Conservation (phyloP, 2,888 invertebrate species). For the Schrankia costaestrigalis region DNA sequence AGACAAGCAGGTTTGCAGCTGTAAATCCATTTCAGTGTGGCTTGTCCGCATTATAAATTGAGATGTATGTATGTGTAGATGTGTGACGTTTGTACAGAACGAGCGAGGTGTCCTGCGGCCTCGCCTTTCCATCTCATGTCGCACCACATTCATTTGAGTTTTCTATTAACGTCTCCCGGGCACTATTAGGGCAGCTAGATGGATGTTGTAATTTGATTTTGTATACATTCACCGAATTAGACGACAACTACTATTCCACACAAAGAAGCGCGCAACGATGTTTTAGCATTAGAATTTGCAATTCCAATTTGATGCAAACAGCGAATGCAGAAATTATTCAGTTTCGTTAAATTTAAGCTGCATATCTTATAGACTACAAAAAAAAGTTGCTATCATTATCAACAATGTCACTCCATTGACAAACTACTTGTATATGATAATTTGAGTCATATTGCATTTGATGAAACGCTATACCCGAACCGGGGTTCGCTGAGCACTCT, state of each 20-base stretch:
- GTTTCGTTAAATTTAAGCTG: slow-evolving; percentile 12
- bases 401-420: slow-evolving; percentile 51
- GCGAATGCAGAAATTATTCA: slow-evolving; percentile 16
- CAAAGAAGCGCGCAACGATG: slow-evolving; percentile 15
- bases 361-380: slow-evolving; percentile 11
- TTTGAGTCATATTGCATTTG: slow-evolving; percentile 71
- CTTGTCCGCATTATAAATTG: slow-evolving; percentile 79
- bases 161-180: slow-evolving; percentile 69
- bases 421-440: slow-evolving; percentile 67
- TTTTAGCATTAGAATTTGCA: slow-evolving; percentile 28
- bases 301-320: slow-evolving; percentile 21
- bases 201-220: slow-evolving; percentile 66
- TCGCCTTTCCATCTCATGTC: slow-evolving; percentile 54
- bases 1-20: slow-evolving; percentile 80
- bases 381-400: slow-evolving; percentile 34
- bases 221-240: slow-evolving; percentile 55
- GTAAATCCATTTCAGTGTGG: slow-evolving; percentile 80
- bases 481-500: slow-evolving; percentile 60
- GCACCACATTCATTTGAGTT: slow-evolving; percentile 65
- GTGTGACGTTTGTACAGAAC: slow-evolving; percentile 39
- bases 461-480: slow-evolving; percentile 59
- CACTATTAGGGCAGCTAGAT: slow-evolving; percentile 64
- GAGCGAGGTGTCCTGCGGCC: slow-evolving; percentile 49
- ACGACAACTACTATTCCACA: slow-evolving; percentile 39
- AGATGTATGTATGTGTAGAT: slow-evolving; percentile 46